Base-by-base conservation (phyloP, 2,888 invertebrate species). In the Andrena haemorrhoa region DNA sequence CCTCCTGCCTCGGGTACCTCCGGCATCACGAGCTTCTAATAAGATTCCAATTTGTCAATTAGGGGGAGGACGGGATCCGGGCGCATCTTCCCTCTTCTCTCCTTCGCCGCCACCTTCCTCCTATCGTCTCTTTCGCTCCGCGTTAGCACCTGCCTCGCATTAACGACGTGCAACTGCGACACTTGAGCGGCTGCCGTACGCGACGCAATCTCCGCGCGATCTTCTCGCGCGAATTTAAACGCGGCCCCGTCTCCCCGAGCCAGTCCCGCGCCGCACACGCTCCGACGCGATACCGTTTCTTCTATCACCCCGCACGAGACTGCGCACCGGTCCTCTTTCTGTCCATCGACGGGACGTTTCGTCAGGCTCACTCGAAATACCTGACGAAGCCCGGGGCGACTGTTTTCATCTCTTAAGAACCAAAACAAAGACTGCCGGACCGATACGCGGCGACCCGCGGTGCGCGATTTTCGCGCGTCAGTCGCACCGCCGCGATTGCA, bases 41-140 rank as follows among this genome's bases (percentile, higher is more conserved):
- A 95, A 95, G 95, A 95, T 95, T 96, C 95, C 95, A 96, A 96
- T 96, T 96, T 96, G 96, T 96, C 96, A 96, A 95, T 96, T 95
- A 95, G 95, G 95, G 95, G 95, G 95, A 92, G 92, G 91, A 91
- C 89, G 91, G 91, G 90, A 89, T 84, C 89, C 87, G 88, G 87
- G 79, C 88, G 88, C 90, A 87, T 89, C 85, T 84, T 87, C 88
- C 71, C 80, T 82, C 75, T 80, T 79, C 76, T 78, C 72, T 78
- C 72, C 73, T 79, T 79, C 86, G 64, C 79, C 74, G 70, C 78
- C 79, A 72, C 76, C 75, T 83, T 75, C 73, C 72, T 77, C 75
- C 75, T 79, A 66, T 78, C 82, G 74, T 78, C 80, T 73, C 82
- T 77, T 74, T 81, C 84, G 73, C 77, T 76, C 75, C 75, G 78